These are phyloP conservation scores for Tautogolabrus adspersus DNA, from an alignment of 2,113 vertebrate species.

Conservation along the genomic window DNA sequence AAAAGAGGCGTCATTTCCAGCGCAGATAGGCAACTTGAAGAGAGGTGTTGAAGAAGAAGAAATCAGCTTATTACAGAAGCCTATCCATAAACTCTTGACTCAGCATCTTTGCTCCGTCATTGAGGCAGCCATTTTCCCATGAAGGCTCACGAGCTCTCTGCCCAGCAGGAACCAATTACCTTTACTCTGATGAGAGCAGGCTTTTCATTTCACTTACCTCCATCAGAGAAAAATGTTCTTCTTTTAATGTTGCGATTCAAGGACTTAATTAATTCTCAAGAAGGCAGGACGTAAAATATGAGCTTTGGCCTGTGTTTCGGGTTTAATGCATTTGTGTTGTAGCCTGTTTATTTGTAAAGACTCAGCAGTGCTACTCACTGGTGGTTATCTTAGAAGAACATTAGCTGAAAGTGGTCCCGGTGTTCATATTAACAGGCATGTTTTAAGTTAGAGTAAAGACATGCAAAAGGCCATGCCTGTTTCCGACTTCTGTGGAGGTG, in stretches of 20 bases:
- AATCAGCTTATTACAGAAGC: conserved; percentile 35
- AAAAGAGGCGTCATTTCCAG: conserved; percentile 16
- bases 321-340: too few species aligned
- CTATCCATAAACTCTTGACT: conserved; percentile 63
- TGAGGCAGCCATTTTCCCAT: conserved; percentile 75
- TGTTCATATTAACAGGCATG: neutral
- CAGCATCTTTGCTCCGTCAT: conserved; percentile 69
- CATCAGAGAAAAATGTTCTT: conserved; percentile 22
- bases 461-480: neutral
- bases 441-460: neutral
- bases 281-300: neutral
- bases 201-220: conserved; percentile 46
- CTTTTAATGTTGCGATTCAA: conserved; percentile 24
- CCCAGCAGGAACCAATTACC: conserved; percentile 68
- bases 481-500: neutral
- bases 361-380: neutral
- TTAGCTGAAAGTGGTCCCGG: too few species aligned
- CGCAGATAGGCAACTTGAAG: neutral
- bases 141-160: conserved; percentile 43
- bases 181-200: conserved; percentile 40
- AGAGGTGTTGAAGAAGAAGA: conserved; percentile 6
- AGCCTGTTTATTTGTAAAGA: neutral
- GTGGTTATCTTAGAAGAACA: neutral
- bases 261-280: neutral
- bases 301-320: neutral